Base-by-base conservation (phyloP, 2,797 vertebrate species). In the Pseudomugil tenellus region DNA sequence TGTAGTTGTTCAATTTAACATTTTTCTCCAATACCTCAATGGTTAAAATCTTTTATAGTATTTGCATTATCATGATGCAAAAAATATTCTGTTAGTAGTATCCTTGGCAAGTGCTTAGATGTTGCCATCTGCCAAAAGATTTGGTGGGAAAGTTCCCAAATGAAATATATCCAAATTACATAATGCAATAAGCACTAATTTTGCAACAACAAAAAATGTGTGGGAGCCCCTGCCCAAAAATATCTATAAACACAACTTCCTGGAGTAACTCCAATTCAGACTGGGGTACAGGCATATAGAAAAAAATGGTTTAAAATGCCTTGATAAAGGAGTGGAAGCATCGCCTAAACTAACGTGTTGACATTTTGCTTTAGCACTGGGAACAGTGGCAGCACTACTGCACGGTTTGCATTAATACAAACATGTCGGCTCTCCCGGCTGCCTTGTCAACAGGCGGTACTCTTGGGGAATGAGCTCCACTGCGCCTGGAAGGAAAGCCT, bases 391-490 rank as follows among this genome's bases (percentile, higher is more conserved):
- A 43, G 75, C 34, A 52, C 52, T 54, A 35, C 64, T 65, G 55
- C 63, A 76, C 55, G 64, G 63, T 23, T 31, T 59, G 55, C 14
- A 41, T 64, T 55, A 67, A 69, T 76, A 63, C 26, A 14, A 57
- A 68, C 63, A 80, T 16, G 64, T 74, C 61, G 63, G 67, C 43
- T 66, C 53, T 81, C 81, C 66, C 74, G 57, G 81, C 77, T 85
- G 79, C 69, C 64, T 58, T 68, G 81, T 89, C 87, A 90, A 56
- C 80, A 78, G 80, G 58, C 32, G 51, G 85, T 86, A 83, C 77
- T 82, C 79, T 80, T 67, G 17, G 82, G 76, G 58, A 73, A 56
- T 70, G 73, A 85, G 79, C 84, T 73, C 25, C 48, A 14, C 21
- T 11, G 48, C 32, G 68, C 61, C 66, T 21, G 55, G 46, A 49